These are phyloP conservation scores for Drosophila parabipectinata DNA, from an alignment of 1,140 invertebrate species.

Conservation along the genomic window DNA sequence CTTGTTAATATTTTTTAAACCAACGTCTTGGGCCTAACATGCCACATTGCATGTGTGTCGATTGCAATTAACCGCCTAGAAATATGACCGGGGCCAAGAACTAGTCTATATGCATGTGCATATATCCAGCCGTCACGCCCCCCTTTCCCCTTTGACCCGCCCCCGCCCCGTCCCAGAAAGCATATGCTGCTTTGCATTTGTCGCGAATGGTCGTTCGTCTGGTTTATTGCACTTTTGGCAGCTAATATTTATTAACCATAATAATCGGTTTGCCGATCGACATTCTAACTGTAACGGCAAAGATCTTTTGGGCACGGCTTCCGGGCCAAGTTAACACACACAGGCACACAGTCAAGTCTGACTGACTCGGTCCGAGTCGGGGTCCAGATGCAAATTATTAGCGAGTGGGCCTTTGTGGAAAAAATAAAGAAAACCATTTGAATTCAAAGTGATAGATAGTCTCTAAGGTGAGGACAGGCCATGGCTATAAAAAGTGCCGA, in stretches of 20 bases:
- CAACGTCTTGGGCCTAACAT: neutral
- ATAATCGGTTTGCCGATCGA: conserved; percentile 47
- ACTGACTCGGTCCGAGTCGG: conserved; percentile 12
- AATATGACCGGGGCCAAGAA: conserved; percentile 34
- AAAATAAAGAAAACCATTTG: neutral
- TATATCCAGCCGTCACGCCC: neutral
- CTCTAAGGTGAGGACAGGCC: conserved; percentile 27
- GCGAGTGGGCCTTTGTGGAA: neutral
- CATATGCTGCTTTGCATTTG: conserved; percentile 38
- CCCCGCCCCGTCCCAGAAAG: conserved; percentile 3
- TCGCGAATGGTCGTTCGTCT: conserved; percentile 44
- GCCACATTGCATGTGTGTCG: conserved; percentile 24
- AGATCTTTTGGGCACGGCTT: conserved; percentile 69
- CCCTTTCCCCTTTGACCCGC: conserved; percentile 2
- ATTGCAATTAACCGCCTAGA: conserved; percentile 55
- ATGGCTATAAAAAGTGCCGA: conserved; percentile 38
- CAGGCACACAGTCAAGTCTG: conserved; percentile 28
- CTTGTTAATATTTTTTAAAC: neutral
- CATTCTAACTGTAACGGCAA: conserved; percentile 47
- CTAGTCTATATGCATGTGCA: neutral
- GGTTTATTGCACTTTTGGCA: conserved; percentile 78
- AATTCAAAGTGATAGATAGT: conserved; percentile 36
- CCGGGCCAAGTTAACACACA: conserved; percentile 35
- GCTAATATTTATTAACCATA: conserved; percentile 76
- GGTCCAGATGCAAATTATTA: conserved; percentile 27